Base-by-base conservation (phyloP, 2,888 invertebrate species). In the Laothoe populi region DNA sequence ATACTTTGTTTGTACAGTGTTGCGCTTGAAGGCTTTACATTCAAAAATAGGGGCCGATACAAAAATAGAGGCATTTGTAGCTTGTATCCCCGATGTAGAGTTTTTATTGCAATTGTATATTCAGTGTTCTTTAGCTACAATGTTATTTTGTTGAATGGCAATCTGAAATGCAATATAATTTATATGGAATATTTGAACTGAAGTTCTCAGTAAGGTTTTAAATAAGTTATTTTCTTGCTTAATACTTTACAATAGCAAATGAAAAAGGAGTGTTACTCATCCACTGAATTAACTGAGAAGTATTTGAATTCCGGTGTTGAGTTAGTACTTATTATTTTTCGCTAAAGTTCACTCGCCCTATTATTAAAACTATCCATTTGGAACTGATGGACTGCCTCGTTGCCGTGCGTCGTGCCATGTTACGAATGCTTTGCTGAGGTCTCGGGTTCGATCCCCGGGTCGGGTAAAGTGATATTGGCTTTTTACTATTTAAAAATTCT, bases 71-170 rank as follows among this genome's bases (percentile, higher is more conserved):
- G 19, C 53, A 11, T 35, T 31, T 53, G 31, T 49, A 16, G 26
- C 8, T 19, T 19, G 19, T 19, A 11, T 38, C 38, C 13, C 13
- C 5, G 13, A 38, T 38, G 38, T 53, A n/a, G n/a, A n/a, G 19
- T 53, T 53, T 49, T 53, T 53, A 53, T 35, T 53, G 35, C 53
- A 53, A 48, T 53, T 53, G 53, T 53, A 53, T 53, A 19, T 53
- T 16, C 48, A 48, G 24, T 48, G 11, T 48, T 48, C 24, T 48
- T 48, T n/a, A 23, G 24, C 53, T 53, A 35, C 53, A 19, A 35
- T 19, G 35, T 53, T 35, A 53, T 35, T 19, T 11, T 38, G 53
- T 31, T n/a, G 31, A 16, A 49, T 26, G 49, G 16, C 31, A 16
- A 31, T 49, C 31, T 16, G 35, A 19, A 53, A 53, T 16, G 31